Evolutionary conservation across 2,797 vertebrate genomes (phyloP).

Genomic region (Oreonectes daqikongensis): DNA sequence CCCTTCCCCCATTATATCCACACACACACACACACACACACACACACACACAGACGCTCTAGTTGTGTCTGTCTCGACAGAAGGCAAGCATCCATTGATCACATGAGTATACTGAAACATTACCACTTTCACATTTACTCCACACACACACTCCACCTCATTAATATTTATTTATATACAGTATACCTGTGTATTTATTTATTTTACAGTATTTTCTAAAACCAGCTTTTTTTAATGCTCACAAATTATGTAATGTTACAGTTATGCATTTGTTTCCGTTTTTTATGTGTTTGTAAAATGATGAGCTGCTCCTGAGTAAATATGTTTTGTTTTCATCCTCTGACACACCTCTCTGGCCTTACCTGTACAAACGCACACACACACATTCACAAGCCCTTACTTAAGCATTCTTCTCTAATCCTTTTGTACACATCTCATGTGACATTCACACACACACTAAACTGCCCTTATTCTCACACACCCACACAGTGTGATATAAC

Average conservation of each 20-base stretch:
- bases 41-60: neutral
- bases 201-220: constrained; percentile 52
- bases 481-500: neutral
- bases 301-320: neutral
- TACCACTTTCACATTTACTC: constrained; percentile 9
- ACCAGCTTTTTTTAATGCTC: constrained; percentile 1
- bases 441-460: constrained; percentile 7
- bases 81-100: neutral
- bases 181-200: constrained; percentile 30
- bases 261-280: neutral
- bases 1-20: neutral
- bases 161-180: constrained; percentile 18
- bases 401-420: neutral
- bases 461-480: neutral
- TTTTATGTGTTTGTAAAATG: neutral
- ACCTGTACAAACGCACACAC: constrained; percentile 3
- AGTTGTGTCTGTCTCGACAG: neutral
- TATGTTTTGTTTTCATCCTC: neutral
- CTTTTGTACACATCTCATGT: constrained; percentile 20
- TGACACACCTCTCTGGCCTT: constrained; percentile 3
- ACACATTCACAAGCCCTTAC: neutral
- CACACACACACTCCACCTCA: constrained; percentile 11
- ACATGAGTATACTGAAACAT: constrained; percentile 13
- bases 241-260: constrained; percentile 6
- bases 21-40: too few relatives aligned